Evolutionary conservation across 2,888 invertebrate species (phyloP), one percentile per base, ranked within the genome.

Genomic region (Drosophila melanosoma): DNA sequence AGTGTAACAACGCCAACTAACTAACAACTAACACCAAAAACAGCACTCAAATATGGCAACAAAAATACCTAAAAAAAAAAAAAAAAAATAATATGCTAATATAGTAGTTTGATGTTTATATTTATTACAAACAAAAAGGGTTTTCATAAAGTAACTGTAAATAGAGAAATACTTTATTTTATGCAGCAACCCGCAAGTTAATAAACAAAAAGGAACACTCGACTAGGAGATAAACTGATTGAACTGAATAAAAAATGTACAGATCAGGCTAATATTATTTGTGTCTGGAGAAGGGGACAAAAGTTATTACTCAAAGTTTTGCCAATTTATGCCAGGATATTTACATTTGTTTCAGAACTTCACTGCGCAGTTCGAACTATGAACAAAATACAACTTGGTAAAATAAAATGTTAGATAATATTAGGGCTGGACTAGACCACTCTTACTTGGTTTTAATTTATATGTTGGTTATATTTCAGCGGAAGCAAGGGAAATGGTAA

Each of bases 11-110:
- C 48, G 69, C 51, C 82, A 81, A 87, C 64, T 74, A 79, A 70
- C 63, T 66, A 61, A 66, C 68, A 77, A 81, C 81, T 54, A 65
- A 69, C 58, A 69, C 69, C 65, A 57, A 69, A 85, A 76, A 79
- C 64, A 65, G 68, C 81, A 45, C 45, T 40, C 62, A 56, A 58
- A 60, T 33, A 49, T 23, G 38, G 33, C 64, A 65, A 66, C 17
- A 32, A 54, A 33, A 12, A 59, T 12, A 29, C n/a, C 15, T n/a
- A 20, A 29, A n/a, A 38, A 45, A 45, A 53, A 64, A 49, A 29
- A n/a, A 38, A 45, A 15, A 29, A n/a, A 38, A 45, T 12, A 12
- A 20, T 12, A 45, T 42, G 42, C 3, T 6, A 42, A 20, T 45
- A 20, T 7, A 20, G 12, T 20, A 20, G 42, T 45, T 45, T 12